These are phyloP conservation scores for Drosophila nigricruria DNA, from an alignment of 2,888 invertebrate species.

Conservation along the genomic window DNA sequence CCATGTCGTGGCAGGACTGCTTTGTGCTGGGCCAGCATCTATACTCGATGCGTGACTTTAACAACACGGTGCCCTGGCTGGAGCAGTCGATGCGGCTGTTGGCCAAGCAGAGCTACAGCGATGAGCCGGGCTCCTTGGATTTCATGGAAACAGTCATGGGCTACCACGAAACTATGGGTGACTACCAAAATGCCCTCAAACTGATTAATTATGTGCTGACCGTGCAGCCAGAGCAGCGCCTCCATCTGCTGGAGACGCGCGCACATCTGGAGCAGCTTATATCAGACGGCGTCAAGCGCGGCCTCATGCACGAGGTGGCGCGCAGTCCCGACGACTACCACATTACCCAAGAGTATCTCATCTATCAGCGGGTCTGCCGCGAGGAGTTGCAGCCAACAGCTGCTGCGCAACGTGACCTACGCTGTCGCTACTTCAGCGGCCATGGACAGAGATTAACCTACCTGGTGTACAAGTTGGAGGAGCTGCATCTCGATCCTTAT, in stretches of 20 bases:
- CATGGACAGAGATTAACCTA: slow-evolving; percentile 25
- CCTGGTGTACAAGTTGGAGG: slow-evolving; percentile 86
- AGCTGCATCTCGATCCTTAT: slow-evolving; percentile 86
- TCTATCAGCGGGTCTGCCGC: slow-evolving; percentile 86
- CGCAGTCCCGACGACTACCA: slow-evolving; percentile 64
- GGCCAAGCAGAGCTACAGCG: slow-evolving; percentile 86
- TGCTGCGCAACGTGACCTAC: slow-evolving; percentile 50
- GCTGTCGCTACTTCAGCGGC: slow-evolving; percentile 64
- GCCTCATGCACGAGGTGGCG: slow-evolving; percentile 65
- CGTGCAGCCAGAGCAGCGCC: slow-evolving; percentile 91
- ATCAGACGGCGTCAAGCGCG: slow-evolving; percentile 83
- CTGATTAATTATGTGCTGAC: slow-evolving; percentile 94
- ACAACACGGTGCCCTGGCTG: slow-evolving; percentile 98
- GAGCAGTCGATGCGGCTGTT: slow-evolving; percentile 92
- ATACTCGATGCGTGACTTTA: slow-evolving; percentile 94
- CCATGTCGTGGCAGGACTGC: slow-evolving; percentile 95
- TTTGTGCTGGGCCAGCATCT: slow-evolving; percentile 97
- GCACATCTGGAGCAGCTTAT: slow-evolving; percentile 94
- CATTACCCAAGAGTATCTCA: slow-evolving; percentile 62
- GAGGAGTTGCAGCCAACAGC: slow-evolving; percentile 54
- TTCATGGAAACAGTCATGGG: slow-evolving; percentile 78
- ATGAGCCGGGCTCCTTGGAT: slow-evolving; percentile 67
- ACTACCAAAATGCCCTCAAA: slow-evolving; percentile 92
- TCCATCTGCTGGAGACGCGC: slow-evolving; percentile 93
- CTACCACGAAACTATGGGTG: slow-evolving; percentile 85